Conservation (phyloP, 2,888 invertebrate genomes). For the Epinotia brunnichana region DNA sequence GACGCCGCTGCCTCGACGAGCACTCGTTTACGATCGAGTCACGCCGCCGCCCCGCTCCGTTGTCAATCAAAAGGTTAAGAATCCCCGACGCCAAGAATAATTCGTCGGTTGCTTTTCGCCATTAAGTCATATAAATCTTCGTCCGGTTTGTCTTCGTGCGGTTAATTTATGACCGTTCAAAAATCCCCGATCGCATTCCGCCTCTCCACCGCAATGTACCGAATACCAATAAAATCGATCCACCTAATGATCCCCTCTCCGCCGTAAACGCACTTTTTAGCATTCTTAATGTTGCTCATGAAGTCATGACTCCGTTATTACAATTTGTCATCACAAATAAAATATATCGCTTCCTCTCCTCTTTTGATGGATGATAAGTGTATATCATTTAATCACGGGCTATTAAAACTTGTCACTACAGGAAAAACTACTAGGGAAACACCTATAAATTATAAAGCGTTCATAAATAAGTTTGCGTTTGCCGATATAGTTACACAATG, state of each 20-base stretch:
- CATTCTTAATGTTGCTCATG: slow-evolving; percentile 12
- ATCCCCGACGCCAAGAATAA: slow-evolving; percentile 45
- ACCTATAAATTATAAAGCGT: slow-evolving; percentile 42
- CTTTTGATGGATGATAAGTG: slow-evolving; percentile 33
- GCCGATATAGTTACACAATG: slow-evolving; percentile 45
- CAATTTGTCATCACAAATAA: slow-evolving; percentile 36
- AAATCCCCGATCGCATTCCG: slow-evolving; percentile 50
- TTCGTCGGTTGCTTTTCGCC: slow-evolving; percentile 50
- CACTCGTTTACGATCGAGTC: slow-evolving; percentile 45
- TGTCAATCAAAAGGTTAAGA: slow-evolving; percentile 50
- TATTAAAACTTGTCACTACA: slow-evolving; percentile 40
- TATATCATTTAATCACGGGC: slow-evolving; percentile 40
- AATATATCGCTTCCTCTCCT: slow-evolving; percentile 28
- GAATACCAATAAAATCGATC: slow-evolving; percentile 46
- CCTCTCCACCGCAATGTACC: slow-evolving; percentile 44
- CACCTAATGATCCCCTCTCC: slow-evolving; percentile 26
- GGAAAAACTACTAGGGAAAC: slow-evolving; percentile 39
- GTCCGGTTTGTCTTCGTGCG: slow-evolving; percentile 49
- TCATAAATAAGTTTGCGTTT: slow-evolving; percentile 37
- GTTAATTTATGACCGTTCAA: slow-evolving; percentile 56
- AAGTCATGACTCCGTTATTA: slow-evolving; percentile 16
- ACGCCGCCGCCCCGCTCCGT: slow-evolving; percentile 30
- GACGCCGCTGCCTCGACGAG: slow-evolving; percentile 21
- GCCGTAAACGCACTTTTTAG: slow-evolving; percentile 14
- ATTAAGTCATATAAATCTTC: slow-evolving; percentile 58